Percentiles rank a stretch among this genome's conserved stretches.
Evolutionary conservation across 2,888 invertebrate species (phyloP).

Genomic region (Pyrrhia umbra): DNA sequence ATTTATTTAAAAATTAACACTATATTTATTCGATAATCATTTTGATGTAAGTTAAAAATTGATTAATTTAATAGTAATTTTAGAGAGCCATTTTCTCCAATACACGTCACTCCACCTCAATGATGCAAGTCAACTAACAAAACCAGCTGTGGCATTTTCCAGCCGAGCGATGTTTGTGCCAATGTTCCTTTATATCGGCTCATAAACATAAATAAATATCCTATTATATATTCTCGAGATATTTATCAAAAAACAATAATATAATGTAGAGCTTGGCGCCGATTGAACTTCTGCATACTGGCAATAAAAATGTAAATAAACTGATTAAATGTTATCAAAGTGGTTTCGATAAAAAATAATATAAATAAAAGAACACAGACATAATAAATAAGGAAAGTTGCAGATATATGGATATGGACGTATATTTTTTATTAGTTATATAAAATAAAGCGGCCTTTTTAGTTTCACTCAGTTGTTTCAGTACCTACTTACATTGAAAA

Average conservation of each 20-base stretch:
- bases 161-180: slow-evolving; percentile 34
- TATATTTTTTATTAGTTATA: too few species aligned
- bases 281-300: slow-evolving; percentile 3
- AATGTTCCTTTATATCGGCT: slow-evolving; percentile 40
- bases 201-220: slow-evolving; percentile 41
- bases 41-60: background rate
- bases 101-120: background rate
- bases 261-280: background rate
- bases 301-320: slow-evolving; percentile 7
- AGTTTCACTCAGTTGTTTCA: too few species aligned
- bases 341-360: background rate
- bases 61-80: background rate
- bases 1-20: background rate
- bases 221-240: slow-evolving; percentile 48
- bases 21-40: background rate
- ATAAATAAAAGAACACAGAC: slow-evolving; percentile 2
- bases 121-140: slow-evolving; percentile 23
- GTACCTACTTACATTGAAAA: too few species aligned
- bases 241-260: slow-evolving; percentile 47
- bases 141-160: slow-evolving; percentile 61
- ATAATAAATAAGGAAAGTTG: slow-evolving; percentile 14
- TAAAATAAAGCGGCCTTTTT: background rate
- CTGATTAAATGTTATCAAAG: background rate
- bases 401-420: slow-evolving; percentile 1
- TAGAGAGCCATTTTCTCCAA: slow-evolving; percentile 25